Evolutionary conservation across 2,888 invertebrate genomes (phyloP).

Genomic region (Apoda limacodes): DNA sequence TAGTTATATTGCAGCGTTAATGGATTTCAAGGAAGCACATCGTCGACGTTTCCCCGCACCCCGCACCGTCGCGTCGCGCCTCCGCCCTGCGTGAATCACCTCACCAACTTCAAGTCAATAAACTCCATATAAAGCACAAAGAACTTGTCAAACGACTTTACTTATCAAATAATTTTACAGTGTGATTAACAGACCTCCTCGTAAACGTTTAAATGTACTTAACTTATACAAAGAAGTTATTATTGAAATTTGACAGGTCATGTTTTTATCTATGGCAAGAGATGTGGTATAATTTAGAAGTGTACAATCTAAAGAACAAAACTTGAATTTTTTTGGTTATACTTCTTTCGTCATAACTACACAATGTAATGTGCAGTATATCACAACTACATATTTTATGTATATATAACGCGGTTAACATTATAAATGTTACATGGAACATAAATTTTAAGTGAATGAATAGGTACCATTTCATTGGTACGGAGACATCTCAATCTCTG

Average conservation of each 20-base stretch:
- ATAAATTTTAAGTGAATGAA: no score
- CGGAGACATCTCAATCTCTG: no score
- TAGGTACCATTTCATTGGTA: no score
- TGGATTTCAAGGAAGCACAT: constrained; percentile 12
- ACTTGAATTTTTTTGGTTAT: no score
- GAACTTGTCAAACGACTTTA: constrained; percentile 16
- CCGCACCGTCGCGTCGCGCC: constrained; percentile 15
- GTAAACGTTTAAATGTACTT: constrained; percentile 33
- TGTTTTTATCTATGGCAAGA: constrained; percentile 35
- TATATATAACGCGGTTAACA: no score
- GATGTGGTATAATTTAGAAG: constrained; percentile 16
- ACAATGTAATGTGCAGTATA: no score
- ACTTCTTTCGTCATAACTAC: no score
- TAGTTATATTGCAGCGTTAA: neutral
- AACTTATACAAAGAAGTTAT: constrained; percentile 47
- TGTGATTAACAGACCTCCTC: constrained; percentile 30
- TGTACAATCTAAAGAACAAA: constrained; percentile 9
- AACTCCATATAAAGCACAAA: constrained; percentile 38
- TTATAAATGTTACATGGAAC: no score
- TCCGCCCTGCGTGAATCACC: constrained; percentile 20
- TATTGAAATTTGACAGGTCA: constrained; percentile 48
- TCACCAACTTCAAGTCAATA: constrained; percentile 34
- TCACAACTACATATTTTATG: no score
- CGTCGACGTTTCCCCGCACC: constrained; percentile 16
- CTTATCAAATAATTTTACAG: constrained; percentile 42